Evolutionary conservation across 2,888 invertebrate genomes (phyloP).

Genomic region (Ornithoptera priamus): DNA sequence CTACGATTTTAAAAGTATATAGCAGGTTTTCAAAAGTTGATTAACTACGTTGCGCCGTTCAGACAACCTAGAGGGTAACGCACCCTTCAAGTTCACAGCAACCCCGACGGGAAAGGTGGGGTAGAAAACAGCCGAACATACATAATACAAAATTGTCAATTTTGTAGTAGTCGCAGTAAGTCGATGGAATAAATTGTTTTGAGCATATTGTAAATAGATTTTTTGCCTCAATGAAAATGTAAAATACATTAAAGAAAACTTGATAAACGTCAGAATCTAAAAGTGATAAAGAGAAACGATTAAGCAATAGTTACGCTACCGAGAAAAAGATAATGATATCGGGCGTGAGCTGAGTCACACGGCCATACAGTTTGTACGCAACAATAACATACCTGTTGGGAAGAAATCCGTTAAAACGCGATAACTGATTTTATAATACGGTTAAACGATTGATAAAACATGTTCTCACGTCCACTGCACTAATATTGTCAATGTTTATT

Average conservation of each 20-base stretch:
- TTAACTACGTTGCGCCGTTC: conserved; percentile 26
- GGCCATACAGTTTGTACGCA: conserved; percentile 41
- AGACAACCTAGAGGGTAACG: conserved; percentile 60
- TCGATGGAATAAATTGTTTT: conserved; percentile 42
- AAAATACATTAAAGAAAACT: conserved; percentile 4
- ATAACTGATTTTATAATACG: conserved; percentile 49
- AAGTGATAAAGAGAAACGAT: conserved; percentile 6
- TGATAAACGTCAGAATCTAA: conserved; percentile 4
- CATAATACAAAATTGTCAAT: conserved; percentile 39
- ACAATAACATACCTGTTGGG: conserved; percentile 41
- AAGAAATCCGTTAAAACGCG: conserved; percentile 52
- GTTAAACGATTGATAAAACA: conserved; percentile 45
- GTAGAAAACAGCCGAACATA: conserved; percentile 46
- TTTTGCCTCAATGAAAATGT: not conserved
- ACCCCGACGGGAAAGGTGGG: conserved; percentile 46
- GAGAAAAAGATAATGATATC: conserved; percentile 26
- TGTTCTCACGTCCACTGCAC: conserved; percentile 33
- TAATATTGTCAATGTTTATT: not conserved
- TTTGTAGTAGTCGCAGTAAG: not conserved
- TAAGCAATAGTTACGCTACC: conserved; percentile 19
- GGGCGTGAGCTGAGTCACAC: conserved; percentile 30
- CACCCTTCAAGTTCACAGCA: conserved; percentile 76
- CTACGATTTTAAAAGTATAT: not conserved
- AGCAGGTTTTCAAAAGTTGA: conserved; percentile 3
- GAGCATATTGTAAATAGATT: conserved; percentile 31